phyloP scores from a whole-genome alignment of 2,888 invertebrate genomes.

The Nysson spinosus region DNA sequence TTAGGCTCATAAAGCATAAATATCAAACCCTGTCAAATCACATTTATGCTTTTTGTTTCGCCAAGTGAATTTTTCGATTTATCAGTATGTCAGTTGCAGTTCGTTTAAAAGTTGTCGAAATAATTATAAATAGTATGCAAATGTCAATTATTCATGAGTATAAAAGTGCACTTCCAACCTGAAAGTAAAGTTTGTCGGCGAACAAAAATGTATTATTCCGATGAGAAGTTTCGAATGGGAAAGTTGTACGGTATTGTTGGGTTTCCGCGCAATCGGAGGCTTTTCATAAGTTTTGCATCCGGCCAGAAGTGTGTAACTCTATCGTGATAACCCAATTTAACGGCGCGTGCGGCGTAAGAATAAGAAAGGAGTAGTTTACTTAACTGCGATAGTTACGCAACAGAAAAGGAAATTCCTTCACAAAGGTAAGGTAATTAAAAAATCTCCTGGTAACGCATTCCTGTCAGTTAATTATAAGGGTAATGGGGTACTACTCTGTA shows the following conservation, averaged over 20 bases:
- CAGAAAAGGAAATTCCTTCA: constrained; percentile 11
- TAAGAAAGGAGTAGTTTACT: neutral
- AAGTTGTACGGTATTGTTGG: neutral
- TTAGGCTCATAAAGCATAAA: too few species aligned
- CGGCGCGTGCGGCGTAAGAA: constrained; percentile 11
- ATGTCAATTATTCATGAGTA: too few species aligned
- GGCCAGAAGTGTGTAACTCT: constrained; percentile 1
- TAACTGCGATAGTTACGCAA: constrained; percentile 1
- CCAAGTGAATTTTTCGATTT: too few species aligned
- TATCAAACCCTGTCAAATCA: too few species aligned
- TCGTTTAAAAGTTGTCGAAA: too few species aligned
- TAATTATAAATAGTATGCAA: too few species aligned
- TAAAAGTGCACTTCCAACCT: too few species aligned
- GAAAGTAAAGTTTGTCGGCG: neutral
- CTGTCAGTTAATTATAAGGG: constrained; percentile 43
- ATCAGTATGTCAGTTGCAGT: too few species aligned
- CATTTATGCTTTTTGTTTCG: too few species aligned
- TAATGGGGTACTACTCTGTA: constrained; percentile 45
- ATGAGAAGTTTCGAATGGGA: too few species aligned
- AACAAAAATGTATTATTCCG: too few species aligned
- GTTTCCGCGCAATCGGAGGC: neutral
- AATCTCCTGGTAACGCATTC: constrained; percentile 41
- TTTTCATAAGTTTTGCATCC: constrained; percentile 8
- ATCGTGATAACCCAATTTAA: constrained; percentile 16
- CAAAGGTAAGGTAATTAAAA: constrained; percentile 47